phyloP scores from a whole-genome alignment of 2,113 vertebrate genomes.

The Hemicordylus capensis region DNA sequence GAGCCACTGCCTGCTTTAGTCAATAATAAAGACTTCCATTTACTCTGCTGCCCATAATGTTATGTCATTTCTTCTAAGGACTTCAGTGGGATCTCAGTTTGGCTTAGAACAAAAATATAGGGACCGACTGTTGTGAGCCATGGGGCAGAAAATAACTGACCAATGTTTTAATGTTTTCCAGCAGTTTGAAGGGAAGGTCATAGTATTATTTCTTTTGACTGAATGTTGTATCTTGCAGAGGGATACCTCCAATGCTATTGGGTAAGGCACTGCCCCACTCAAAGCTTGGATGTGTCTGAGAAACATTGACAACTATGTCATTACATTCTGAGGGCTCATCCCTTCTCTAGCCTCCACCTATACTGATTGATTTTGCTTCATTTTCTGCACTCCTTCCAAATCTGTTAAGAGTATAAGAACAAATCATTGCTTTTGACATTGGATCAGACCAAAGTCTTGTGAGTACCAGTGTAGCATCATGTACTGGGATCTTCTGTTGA shows the following conservation, averaged over 20 bases:
- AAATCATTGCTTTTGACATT: too few species aligned
- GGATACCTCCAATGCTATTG: neutral
- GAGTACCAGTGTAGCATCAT: neutral
- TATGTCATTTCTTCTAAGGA: neutral
- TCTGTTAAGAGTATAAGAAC: neutral
- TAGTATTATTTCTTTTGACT: neutral
- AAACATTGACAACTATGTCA: neutral
- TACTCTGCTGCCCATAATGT: slow-evolving; percentile 24
- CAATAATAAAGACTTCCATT: neutral
- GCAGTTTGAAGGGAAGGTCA: slow-evolving; percentile 30
- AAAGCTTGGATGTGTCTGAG: neutral
- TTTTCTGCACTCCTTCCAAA: slow-evolving; percentile 18
- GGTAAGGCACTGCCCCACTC: neutral
- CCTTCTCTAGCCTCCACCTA: neutral
- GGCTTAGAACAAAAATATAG: slow-evolving; percentile 4
- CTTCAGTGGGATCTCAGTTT: slow-evolving; percentile 10
- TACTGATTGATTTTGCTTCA: slow-evolving; percentile 25
- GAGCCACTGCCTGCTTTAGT: neutral
- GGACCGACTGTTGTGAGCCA: neutral
- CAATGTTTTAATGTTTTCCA: slow-evolving; percentile 35
- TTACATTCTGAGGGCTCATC: neutral
- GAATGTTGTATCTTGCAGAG: neutral
- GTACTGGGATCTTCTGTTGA: neutral
- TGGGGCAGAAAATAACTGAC: neutral
- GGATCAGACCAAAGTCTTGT: neutral